Evolutionary conservation across 53 echinoderm and acorn worm genomes (phyloP).

Genomic region (Paracentrotus lividus): DNA sequence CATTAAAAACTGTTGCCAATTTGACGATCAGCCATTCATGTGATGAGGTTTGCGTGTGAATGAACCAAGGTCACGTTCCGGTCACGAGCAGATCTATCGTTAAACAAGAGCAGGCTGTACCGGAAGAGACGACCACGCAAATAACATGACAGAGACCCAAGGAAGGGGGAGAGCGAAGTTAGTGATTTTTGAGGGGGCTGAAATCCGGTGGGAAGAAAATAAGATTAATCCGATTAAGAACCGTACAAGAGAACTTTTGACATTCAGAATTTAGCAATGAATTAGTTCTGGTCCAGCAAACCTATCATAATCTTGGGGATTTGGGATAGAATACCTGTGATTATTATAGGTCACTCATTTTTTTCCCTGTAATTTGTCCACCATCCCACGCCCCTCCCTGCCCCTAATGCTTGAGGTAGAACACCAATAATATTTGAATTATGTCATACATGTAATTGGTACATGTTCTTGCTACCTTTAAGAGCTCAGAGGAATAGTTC

Average conservation of each 20-base stretch:
- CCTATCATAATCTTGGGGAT: background rate
- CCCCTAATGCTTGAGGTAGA: background rate
- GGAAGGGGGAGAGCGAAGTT: background rate
- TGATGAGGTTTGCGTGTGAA: background rate
- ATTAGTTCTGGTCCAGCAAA: conserved; percentile 30
- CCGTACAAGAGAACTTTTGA: conserved; percentile 27
- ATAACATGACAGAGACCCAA: background rate
- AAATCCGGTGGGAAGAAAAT: background rate
- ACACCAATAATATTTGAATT: too few relatives aligned
- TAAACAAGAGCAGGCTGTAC: background rate
- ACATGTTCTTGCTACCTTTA: too few relatives aligned
- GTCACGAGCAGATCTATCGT: background rate
- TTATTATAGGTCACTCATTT: background rate
- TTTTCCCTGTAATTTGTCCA: background rate
- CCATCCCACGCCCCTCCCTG: background rate
- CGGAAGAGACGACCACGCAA: conserved; percentile 24
- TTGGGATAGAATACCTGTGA: background rate
- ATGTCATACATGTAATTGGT: too few relatives aligned
- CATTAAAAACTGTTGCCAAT: conserved; percentile 11
- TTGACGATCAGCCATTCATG: background rate
- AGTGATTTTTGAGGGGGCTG: conserved; percentile 58
- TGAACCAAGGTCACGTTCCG: conserved; percentile 29
- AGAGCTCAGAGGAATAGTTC: too few relatives aligned
- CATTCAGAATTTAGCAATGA: background rate
- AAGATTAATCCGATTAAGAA: conserved; percentile 28